phyloP scores from a whole-genome alignment of 2,797 vertebrate genomes.

The Alosa sapidissima region DNA sequence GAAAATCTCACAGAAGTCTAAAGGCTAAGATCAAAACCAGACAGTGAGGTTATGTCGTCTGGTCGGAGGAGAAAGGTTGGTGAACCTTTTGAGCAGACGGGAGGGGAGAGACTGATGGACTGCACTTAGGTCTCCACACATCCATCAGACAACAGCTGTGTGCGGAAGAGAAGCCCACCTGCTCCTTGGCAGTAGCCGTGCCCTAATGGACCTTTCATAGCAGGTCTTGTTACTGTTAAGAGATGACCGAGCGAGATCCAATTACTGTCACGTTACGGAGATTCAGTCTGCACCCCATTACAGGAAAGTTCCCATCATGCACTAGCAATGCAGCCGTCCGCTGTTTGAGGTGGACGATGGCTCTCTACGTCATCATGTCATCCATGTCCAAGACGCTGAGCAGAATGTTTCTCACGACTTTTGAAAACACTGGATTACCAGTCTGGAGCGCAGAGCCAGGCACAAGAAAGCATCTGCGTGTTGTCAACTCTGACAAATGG shows the following conservation, averaged over 20 bases:
- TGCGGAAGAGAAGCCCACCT: background rate
- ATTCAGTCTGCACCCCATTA: conserved; percentile 1
- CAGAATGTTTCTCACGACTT: background rate
- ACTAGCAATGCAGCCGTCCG: background rate
- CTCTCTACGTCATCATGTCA: background rate
- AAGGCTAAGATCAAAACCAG: background rate
- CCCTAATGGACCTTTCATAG: background rate
- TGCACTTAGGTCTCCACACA: background rate
- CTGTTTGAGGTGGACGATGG: background rate
- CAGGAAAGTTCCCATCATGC: background rate
- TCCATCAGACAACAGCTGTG: background rate
- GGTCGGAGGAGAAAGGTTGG: background rate
- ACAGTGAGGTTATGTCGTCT: background rate
- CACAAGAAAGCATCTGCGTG: background rate
- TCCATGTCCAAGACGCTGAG: background rate
- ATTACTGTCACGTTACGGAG: background rate
- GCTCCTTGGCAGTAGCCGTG: background rate
- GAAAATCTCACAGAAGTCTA: background rate
- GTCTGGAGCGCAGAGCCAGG: background rate
- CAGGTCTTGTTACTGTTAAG: background rate
- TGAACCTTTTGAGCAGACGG: background rate
- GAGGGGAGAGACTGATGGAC: background rate
- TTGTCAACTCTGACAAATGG: background rate
- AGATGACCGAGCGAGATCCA: background rate
- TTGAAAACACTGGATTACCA: background rate